These are phyloP conservation scores for Leptodactylus fuscus DNA, from an alignment of 2,113 vertebrate genomes.

Conservation along the genomic window DNA sequence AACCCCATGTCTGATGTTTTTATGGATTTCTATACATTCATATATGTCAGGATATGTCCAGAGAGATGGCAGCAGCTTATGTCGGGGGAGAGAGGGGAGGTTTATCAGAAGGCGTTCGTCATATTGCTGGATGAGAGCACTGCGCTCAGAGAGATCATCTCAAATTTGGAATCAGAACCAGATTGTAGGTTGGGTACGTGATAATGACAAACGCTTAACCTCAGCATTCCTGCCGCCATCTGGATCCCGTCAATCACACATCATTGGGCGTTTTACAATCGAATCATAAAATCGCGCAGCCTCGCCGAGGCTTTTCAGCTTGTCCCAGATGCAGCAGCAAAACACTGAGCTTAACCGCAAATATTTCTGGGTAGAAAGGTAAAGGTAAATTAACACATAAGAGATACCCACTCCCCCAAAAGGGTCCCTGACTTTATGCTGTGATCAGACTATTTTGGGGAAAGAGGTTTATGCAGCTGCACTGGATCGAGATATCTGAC, in stretches of 20 bases:
- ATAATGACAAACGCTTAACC: constrained; percentile 58
- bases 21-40: neutral
- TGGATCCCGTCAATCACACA: constrained; percentile 57
- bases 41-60: neutral
- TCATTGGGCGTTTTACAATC: constrained; percentile 51
- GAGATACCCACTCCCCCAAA: neutral
- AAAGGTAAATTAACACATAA: constrained; percentile 42
- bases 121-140: neutral
- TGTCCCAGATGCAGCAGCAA: constrained; percentile 52
- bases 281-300: constrained; percentile 47
- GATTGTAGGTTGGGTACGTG: constrained; percentile 52
- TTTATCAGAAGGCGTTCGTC: neutral
- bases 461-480: neutral
- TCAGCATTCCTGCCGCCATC: constrained; percentile 53
- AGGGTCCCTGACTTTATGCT: neutral
- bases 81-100: neutral
- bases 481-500: too few species aligned
- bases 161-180: constrained; percentile 50
- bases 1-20: neutral
- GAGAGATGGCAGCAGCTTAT: neutral
- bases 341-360: neutral
- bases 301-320: constrained; percentile 47
- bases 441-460: neutral
- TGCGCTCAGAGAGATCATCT: constrained; percentile 5
- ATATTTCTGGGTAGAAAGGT: constrained; percentile 29